Base-by-base conservation (phyloP, 2,113 vertebrate species). In the Chaetodon trifascialis region DNA sequence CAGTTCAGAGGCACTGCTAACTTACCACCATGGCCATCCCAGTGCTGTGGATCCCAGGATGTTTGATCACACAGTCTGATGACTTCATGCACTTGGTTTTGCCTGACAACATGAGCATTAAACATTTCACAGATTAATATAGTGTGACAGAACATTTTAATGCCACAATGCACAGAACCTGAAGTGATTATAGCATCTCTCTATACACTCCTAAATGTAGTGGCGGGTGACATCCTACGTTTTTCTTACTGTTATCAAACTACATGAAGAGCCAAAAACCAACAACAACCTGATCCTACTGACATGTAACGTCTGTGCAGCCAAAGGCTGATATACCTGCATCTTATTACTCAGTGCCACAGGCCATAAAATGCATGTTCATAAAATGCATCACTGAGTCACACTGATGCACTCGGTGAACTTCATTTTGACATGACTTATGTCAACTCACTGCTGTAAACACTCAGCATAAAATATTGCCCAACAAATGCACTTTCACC, bases 61-160 rank as follows among this genome's bases (percentile, higher is more conserved):
- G 98, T 88, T 96, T 99, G 86, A 99, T 95, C 52, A 99, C 98
- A 89, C 98, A 99, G 76, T 99, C 98, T n/a, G 98, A 99, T 49
- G 97, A 96, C 87, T 99, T 99, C 98, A 99, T 99, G 83, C 98
- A 99, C 87, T 99, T 99, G 1, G 97, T 99, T 95, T 99, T 99
- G 34, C 98, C 98, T 99, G 82, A 88, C 54, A 86, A 93, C 60
- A 91, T 8, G 63, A 75, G 47, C 59, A 85, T 49, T 21, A 16
- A 77, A 34, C 21, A 49, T 8, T n/a, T 73, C 46, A 73, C 1
- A 51, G 8, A 51, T 38, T 58, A 49, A 21, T 56, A 10, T 5
- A 4, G 2, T 30, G 5, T 60, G 23, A n/a, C 8, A 47, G 52
- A 4, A 8, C 16, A 36, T 40, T 70, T 62, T 16, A 47, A 64